Base-by-base conservation (phyloP, 2,888 invertebrate genomes). In the Lycaena phlaeas region DNA sequence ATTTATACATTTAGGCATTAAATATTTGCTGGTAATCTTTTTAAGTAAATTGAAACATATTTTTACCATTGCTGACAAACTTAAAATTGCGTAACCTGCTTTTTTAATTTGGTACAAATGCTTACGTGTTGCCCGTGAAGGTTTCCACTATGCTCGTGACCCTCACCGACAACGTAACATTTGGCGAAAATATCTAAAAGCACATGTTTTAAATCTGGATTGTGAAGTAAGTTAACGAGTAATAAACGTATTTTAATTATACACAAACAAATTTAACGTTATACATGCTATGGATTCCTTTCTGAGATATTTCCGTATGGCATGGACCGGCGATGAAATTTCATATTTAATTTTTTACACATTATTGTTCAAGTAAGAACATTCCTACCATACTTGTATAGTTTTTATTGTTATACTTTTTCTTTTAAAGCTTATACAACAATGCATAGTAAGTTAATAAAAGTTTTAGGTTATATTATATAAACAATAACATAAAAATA, bases 81-180 rank as follows among this genome's bases (percentile, higher is more conserved):
- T 50, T 60, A 52, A 62, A 81, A 82, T 82, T 84, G 82, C 82
- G 82, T 82, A 82, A 84, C 79, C 76, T 75, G 77, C 75, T 68
- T 76, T 77, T 66, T 63, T 66, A 68, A 56, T 71, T 73, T 67
- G 67, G 49, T 55, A 68, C 68, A 68, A 71, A 73, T 81, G 81
- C 84, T 78, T 82, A 84, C 84, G 84, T 84, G 84, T 82, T 78
- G 77, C 61, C 64, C 61, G 67, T 75, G 76, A 79, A 78, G 79
- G 75, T 79, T 77, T 75, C 60, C 60, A 66, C 68, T 68, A 61
- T 65, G 69, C 72, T 78, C 70, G 73, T 79, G 81, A 78, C 78
- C 79, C 74, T 75, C 74, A 57, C 59, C 57, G 60, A 54, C 52
- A 52, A 54, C 60, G 50, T 53, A 55, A 45, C 52, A 52, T 60